Evolutionary conservation across 2,888 invertebrate genomes (phyloP).

Genomic region (Megastigmus dorsalis): DNA sequence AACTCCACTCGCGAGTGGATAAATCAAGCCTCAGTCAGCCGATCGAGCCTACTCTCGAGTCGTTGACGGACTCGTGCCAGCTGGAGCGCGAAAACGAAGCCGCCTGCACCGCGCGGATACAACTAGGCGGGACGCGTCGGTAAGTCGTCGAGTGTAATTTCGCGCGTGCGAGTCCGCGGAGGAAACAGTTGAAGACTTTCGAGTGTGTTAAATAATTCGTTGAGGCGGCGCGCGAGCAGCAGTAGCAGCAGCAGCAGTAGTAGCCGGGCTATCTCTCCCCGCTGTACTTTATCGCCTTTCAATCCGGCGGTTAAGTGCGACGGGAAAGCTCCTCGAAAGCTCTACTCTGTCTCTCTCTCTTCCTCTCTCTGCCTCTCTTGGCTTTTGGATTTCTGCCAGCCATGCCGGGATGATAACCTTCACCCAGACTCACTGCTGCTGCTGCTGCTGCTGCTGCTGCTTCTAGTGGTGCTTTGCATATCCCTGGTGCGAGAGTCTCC

Average conservation of each 20-base stretch:
- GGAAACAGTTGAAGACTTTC: conserved; percentile 4
- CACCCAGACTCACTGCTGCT: conserved; percentile 57
- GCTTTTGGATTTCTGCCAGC: conserved; percentile 66
- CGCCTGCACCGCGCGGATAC: neutral
- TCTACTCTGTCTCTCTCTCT: no score
- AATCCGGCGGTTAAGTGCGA: conserved; percentile 60
- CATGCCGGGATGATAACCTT: conserved; percentile 66
- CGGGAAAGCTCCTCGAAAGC: conserved; percentile 58
- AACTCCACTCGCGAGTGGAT: no score
- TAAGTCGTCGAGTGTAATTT: neutral
- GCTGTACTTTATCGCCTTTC: conserved; percentile 47
- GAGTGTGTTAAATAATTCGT: conserved; percentile 38
- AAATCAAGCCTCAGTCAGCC: neutral
- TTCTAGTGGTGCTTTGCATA: no score
- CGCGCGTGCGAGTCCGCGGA: no score
- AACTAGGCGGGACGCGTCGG: neutral
- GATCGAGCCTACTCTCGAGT: no score
- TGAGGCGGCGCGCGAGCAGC: neutral
- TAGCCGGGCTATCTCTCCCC: no score
- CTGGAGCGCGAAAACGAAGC: neutral
- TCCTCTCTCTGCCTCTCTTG: no score
- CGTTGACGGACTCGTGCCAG: no score
- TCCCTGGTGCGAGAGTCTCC: neutral
- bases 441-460: neutral
- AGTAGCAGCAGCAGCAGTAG: no score